phyloP scores from a whole-genome alignment of 2,888 invertebrate species.

The Pristionchus maxplancki region DNA sequence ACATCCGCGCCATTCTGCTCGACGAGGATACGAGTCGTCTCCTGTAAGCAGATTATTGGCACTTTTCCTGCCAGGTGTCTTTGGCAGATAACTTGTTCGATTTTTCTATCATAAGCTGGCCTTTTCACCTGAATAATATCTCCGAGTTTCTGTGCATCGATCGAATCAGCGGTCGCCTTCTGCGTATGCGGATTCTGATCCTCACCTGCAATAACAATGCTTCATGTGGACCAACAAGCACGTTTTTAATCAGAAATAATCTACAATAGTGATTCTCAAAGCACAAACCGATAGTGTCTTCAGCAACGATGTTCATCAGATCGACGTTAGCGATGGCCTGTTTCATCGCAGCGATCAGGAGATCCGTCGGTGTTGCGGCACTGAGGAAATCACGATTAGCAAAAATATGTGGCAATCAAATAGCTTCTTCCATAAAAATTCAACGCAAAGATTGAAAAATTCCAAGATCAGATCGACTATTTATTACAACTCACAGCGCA shows the following conservation, averaged over 20 bases:
- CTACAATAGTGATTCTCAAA: background rate
- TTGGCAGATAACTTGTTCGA: too few relatives aligned
- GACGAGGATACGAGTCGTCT: constrained; percentile 38
- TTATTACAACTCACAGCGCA: background rate
- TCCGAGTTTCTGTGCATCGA: constrained; percentile 40
- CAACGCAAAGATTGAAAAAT: too few relatives aligned
- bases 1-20: background rate
- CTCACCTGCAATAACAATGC: constrained; percentile 14
- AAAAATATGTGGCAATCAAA: background rate
- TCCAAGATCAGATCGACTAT: too few relatives aligned
- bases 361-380: background rate
- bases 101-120: too few relatives aligned
- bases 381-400: background rate
- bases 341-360: background rate
- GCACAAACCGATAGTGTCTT: constrained; percentile 4
- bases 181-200: constrained; percentile 45
- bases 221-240: background rate
- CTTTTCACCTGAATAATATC: constrained; percentile 38
- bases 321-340: constrained; percentile 5
- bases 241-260: background rate
- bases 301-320: constrained; percentile 3
- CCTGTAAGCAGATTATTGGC: background rate
- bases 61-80: background rate
- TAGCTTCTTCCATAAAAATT: too few relatives aligned
- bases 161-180: constrained; percentile 10